Conservation (phyloP, 2,797 vertebrate species). For the Gallinago stenura region DNA sequence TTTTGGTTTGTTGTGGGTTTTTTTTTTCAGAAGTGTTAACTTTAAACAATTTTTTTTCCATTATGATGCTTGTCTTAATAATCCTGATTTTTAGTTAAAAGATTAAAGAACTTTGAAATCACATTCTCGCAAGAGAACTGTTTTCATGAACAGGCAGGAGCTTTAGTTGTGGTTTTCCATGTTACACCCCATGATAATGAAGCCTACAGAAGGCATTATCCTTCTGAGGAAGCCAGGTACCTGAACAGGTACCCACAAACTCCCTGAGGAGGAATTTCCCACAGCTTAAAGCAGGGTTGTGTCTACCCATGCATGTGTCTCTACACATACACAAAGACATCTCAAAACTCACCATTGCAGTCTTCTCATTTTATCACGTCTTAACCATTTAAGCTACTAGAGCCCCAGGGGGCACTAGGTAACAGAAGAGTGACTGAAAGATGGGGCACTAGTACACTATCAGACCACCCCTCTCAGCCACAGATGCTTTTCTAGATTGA, state of each 20-base stretch:
- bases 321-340: not conserved
- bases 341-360: not conserved
- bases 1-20: too few relatives aligned
- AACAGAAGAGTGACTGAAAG: not conserved
- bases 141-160: not conserved
- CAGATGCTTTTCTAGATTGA: not conserved
- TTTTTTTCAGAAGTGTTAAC: not conserved
- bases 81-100: not conserved
- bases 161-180: constrained; percentile 21
- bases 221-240: not conserved
- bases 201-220: not conserved
- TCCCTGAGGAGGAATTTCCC: not conserved
- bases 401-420: not conserved
- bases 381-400: not conserved
- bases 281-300: not conserved
- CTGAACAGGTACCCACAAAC: not conserved
- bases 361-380: not conserved
- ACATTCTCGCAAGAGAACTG: not conserved
- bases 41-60: not conserved
- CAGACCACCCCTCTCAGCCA: not conserved
- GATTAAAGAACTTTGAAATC: not conserved
- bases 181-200: constrained; percentile 13
- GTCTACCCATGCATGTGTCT: not conserved
- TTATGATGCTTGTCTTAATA: not conserved
- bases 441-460: not conserved